Evolutionary conservation across 2,113 vertebrate species (phyloP), one percentile per base, ranked within the genome.

Genomic region (Lepisosteus oculatus): DNA sequence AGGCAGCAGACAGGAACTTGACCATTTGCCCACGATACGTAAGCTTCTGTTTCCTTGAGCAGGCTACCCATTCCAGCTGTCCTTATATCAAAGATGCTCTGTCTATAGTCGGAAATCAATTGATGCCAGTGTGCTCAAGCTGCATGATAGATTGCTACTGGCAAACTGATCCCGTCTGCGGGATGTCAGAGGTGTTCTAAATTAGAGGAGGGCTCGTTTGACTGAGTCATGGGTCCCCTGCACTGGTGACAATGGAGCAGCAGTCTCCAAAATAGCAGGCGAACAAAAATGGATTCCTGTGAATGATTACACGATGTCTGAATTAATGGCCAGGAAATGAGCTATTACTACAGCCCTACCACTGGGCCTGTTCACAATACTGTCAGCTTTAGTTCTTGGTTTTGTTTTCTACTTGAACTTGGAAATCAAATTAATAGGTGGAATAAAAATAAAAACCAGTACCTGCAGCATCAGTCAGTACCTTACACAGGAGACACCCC

Each of bases 281-380:
- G 78, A 66, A 88, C 78, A 81, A 84, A 85, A 80, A 84, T 82
- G 87, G 83, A 81, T 82, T 85, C 77, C 80, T 91, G 81, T 90
- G 87, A 87, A 75, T 85, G 86, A 84, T 86, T 86, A 86, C 85
- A 84, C 76, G 86, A 90, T 83, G 83, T 83, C 84, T 85, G 82
- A 83, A 90, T 88, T 90, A 87, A 85, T 87, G 84, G 85, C 79
- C 85, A 91, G 88, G 86, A 93, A 87, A 89, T 91, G 87, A 86
- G 82, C 81, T 85, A 75, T 86, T 84, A 88, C 82, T 81, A 74
- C 83, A 82, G 76, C 82, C 77, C 84, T 67, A 72, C 77, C 79
- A 72, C 65, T 76, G 80, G 86, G 82, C 85, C 82, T 79, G 76
- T 80, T 81, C 80, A 78, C 80, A 82, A 85, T 79, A 73, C 78